Base-by-base conservation (phyloP, 2,888 invertebrate species). In the Eupithecia subfuscata region DNA sequence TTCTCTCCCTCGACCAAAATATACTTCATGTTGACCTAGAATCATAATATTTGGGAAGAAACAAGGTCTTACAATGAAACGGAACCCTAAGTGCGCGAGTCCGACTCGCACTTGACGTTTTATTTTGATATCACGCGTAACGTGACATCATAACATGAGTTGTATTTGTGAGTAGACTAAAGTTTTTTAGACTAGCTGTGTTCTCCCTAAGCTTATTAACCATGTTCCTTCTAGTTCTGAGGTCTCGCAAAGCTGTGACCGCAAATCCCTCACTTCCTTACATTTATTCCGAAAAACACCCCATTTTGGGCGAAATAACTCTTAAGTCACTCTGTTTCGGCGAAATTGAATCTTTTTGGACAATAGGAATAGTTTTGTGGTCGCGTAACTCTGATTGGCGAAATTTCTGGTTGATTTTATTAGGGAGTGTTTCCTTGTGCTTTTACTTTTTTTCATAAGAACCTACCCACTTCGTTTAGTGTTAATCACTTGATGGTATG, bases 361-460 rank as follows among this genome's bases (percentile, higher is more conserved):
- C 74, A 75, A 76, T 71, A 74, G 72, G 72, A 70, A 77, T 77
- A 77, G 72, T 67, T 77, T 77, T 72, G 75, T 25, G 75, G 71
- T 75, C 67, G 68, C 71, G 76, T 70, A 70, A 70, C 68, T 70
- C 72, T 72, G 74, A 72, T 77, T 70, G 74, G 60, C 37, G 69
- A 77, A 72, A 77, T 72, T 77, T 74, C 43, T 67, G 72, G 72
- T 74, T 77, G 64, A 75, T 77, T 75, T 70, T 48, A 75, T 78
- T 71, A 69, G 73, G 73, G 69, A 73, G 37, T 63, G 71, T 64
- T 73, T 69, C 70, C 64, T 60, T 68, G 73, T 48, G 25, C 56
- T 9, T 56, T 22, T 0, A 2, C 0, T n/a, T 11, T 18, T 48
- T 60, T 25, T 25, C 4, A 25, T 25, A 25, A 34, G 65, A n/a